Percentiles rank a stretch among this genome's conserved stretches.
Evolutionary conservation across 2,888 invertebrate species (phyloP).

Genomic region (Apodemia duryi): DNA sequence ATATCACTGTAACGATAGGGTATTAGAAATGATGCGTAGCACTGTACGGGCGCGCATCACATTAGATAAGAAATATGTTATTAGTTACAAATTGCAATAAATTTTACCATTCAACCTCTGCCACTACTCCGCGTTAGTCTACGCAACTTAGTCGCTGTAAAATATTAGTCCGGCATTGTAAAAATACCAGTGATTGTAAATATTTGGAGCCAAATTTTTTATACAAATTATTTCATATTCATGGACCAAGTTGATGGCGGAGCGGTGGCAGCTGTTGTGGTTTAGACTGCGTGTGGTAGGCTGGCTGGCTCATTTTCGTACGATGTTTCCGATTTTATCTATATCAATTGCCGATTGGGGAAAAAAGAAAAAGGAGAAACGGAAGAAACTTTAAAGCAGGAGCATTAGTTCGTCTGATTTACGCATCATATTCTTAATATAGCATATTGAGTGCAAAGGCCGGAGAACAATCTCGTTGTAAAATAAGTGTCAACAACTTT

Average conservation of each 20-base stretch:
- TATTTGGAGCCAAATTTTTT: constrained; percentile 76
- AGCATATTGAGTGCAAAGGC: too few species aligned
- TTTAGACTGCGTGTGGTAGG: constrained; percentile 25
- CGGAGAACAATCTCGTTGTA: too few species aligned
- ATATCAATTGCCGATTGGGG: neutral
- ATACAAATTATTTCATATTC: constrained; percentile 73
- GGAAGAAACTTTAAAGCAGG: too few species aligned
- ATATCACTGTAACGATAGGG: constrained; percentile 71
- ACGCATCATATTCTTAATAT: too few species aligned
- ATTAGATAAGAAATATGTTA: constrained; percentile 75
- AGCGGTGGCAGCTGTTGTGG: constrained; percentile 33
- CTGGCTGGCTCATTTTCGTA: constrained; percentile 7
- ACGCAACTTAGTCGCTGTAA: constrained; percentile 64
- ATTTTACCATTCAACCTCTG: constrained; percentile 35
- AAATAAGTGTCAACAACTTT: too few species aligned
- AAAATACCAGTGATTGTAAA: constrained; percentile 72
- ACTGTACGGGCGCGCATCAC: constrained; percentile 62
- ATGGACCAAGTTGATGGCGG: constrained; percentile 55
- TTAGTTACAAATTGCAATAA: constrained; percentile 71
- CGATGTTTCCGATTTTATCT: constrained; percentile 21
- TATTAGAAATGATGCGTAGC: constrained; percentile 50
- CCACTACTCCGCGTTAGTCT: constrained; percentile 43
- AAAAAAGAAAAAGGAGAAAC: too few species aligned
- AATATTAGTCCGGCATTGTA: constrained; percentile 70
- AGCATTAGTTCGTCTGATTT: too few species aligned